These are phyloP conservation scores for Ellobius talpinus DNA, from an alignment of 2,113 vertebrate species.

Conservation along the genomic window DNA sequence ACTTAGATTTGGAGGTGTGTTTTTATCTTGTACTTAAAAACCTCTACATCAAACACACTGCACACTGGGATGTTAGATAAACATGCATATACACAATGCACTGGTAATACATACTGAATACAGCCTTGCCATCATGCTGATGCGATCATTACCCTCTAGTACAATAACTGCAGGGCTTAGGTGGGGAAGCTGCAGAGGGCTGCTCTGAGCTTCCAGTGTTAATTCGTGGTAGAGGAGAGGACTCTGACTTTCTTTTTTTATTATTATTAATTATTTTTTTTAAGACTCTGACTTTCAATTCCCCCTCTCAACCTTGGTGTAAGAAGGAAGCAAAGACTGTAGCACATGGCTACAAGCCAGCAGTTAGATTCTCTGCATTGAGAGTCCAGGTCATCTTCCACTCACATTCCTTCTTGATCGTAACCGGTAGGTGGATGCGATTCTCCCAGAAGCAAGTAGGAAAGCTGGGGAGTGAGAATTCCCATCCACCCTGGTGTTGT, in stretches of 20 bases:
- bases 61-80: not conserved
- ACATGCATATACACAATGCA: not conserved
- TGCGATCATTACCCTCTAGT: not conserved
- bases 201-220: not conserved
- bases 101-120: not conserved
- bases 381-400: not conserved
- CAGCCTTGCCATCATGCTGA: not conserved
- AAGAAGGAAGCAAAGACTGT: not conserved
- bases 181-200: not conserved
- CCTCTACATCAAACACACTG: not conserved
- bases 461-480: conserved; percentile 8
- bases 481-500: conserved; percentile 46
- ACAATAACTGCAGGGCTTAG: not conserved
- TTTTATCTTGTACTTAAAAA: conserved; percentile 12
- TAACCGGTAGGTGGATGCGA: not conserved
- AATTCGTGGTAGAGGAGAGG: not conserved
- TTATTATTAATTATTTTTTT: no score
- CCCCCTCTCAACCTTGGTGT: not conserved
- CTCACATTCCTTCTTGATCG: conserved; percentile 1
- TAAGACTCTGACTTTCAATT: no score
- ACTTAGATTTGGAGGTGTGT: not conserved
- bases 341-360: not conserved
- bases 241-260: not conserved
- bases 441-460: conserved; percentile 10
- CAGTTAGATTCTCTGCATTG: not conserved